Base-by-base conservation (phyloP, 2,113 vertebrate species). In the Pao palembangensis region DNA sequence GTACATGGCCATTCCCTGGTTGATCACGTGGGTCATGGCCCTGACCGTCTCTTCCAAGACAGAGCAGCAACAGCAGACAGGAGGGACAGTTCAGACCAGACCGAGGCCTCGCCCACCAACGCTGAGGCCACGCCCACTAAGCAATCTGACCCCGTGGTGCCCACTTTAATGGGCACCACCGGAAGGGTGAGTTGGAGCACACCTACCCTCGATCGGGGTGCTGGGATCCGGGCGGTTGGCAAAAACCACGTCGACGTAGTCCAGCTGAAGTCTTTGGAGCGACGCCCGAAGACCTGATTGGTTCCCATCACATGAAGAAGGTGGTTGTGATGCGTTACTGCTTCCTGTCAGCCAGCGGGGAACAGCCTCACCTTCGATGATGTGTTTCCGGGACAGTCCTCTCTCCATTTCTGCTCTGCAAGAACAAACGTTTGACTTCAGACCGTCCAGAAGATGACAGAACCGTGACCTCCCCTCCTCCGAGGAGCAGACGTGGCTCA, bases 1-100 rank as follows among this genome's bases (percentile, higher is more conserved):
- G 90, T 98, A 98, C 94, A 98, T 96, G 67, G 95, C 93, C 94
- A 97, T 90, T 6, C 96, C 96, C 81, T 95, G 94, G 86, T 95
- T 94, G 69, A 98, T 97, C 34, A 95, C 92, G 8, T 93, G 93
- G 4, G 91, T 93, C 93, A 94, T 94, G 10, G 93, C 92, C n/a
- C 93, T 83, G 0, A 94, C 93, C 4, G 93, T 89, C 84, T 94
- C 93, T 94, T 87, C 19, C 44, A 83, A 62, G 51, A 81, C 14
- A 63, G 8, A 6, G 42, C 8, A 61, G 21, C 21, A 23, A 49
- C 42, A 43, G 7, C 42, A 43, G 42, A 6, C 43, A 44, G 43
- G 13, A 15, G 16, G 15, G 10, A 47, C n/a, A 7, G 4, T n/a
- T 17, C 44, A 47, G 6, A 47, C 44, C n/a, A n/a, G n/a, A n/a